Conservation (phyloP, 2,888 invertebrate species). For the Argynnis bischoffii region DNA sequence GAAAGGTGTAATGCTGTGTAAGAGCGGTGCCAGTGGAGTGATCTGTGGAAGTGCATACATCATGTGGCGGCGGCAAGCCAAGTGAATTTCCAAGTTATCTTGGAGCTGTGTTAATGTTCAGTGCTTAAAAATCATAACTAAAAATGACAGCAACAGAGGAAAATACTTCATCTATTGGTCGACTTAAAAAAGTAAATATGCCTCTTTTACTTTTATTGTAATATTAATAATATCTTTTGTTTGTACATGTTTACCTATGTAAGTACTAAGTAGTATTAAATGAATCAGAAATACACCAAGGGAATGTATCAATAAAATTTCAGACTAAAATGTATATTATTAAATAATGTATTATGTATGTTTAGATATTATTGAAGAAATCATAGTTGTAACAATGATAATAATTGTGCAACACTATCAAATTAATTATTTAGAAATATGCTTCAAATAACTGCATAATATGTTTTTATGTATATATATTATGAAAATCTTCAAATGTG, state of each 20-base stretch:
- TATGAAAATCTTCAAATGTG: too few species aligned
- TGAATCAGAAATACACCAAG: background rate
- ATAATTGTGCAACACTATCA: background rate
- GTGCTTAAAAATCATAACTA: constrained; percentile 48
- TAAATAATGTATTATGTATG: background rate
- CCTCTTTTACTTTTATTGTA: constrained; percentile 56
- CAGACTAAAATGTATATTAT: background rate
- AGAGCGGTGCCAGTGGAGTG: constrained; percentile 68
- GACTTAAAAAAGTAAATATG: constrained; percentile 74
- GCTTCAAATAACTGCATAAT: too few species aligned
- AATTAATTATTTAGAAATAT: background rate
- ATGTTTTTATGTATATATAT: too few species aligned
- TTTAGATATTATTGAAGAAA: background rate
- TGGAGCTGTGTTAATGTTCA: constrained; percentile 61
- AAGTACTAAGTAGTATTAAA: background rate
- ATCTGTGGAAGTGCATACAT: constrained; percentile 60
- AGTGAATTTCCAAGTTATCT: constrained; percentile 54
- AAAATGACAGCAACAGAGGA: constrained; percentile 40
- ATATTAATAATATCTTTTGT: constrained; percentile 53
- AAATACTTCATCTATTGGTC: constrained; percentile 50
- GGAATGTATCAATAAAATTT: constrained; percentile 8
- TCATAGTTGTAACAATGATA: background rate
- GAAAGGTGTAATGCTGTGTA: constrained; percentile 63
- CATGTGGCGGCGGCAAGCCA: constrained; percentile 42
- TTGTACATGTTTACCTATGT: constrained; percentile 43